Evolutionary conservation across 2,888 invertebrate species (phyloP).

Genomic region (Quadroppia sp.): DNA sequence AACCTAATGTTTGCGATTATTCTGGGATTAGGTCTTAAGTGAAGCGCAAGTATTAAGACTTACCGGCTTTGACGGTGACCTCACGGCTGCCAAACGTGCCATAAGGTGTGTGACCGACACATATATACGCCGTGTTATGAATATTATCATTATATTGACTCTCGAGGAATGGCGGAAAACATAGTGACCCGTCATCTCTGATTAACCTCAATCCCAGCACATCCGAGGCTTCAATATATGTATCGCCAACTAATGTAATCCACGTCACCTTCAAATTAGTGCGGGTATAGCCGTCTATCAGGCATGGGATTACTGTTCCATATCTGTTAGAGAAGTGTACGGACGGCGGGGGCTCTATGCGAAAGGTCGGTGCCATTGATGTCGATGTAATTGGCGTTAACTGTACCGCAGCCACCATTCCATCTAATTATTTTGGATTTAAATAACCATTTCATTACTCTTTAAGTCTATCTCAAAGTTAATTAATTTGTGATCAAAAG

Average conservation of each 20-base stretch:
- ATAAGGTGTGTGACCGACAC: not conserved
- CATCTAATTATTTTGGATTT: conserved; percentile 9
- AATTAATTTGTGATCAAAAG: conserved; percentile 14
- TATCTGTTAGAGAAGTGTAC: conserved; percentile 38
- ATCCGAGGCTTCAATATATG: conserved; percentile 22
- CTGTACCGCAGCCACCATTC: not conserved
- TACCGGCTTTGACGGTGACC: conserved; percentile 25
- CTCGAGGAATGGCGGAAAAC: conserved; percentile 35
- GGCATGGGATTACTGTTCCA: conserved; percentile 33
- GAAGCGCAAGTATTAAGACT: not conserved
- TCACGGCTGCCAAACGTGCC: conserved; percentile 21
- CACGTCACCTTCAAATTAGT: conserved; percentile 29
- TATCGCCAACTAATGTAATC: conserved; percentile 18
- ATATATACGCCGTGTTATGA: conserved; percentile 15
- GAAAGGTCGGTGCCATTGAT: not conserved
- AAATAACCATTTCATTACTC: not conserved
- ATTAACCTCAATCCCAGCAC: conserved; percentile 28
- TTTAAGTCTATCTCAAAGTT: not conserved
- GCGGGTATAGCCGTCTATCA: not conserved
- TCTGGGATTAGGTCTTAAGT: not conserved
- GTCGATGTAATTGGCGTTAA: not conserved
- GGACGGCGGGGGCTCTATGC: conserved; percentile 13
- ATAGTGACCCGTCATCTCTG: conserved; percentile 38
- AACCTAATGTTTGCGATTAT: not conserved
- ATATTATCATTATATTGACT: conserved; percentile 16